These are phyloP conservation scores for Holothuria leucospilota DNA, from an alignment of 53 echinoderm and acorn worm species.

Conservation along the genomic window DNA sequence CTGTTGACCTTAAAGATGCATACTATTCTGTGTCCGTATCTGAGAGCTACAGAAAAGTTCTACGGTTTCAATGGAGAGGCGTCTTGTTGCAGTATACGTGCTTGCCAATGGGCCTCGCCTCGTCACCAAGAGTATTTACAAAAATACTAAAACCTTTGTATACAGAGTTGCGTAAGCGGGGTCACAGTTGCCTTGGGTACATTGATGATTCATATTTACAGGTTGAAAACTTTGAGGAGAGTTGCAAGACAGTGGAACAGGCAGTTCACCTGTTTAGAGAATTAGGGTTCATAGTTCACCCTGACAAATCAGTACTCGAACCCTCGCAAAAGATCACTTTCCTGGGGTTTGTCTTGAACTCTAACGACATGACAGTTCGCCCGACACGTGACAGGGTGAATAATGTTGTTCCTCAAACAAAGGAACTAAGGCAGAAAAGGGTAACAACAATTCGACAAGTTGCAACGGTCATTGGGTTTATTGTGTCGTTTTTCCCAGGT, in stretches of 20 bases:
- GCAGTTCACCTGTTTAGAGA: neutral
- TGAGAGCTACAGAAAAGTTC: conserved; percentile 4
- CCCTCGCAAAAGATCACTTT: conserved; percentile 40
- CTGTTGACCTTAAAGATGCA: conserved; percentile 61
- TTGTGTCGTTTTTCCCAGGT: conserved; percentile 14
- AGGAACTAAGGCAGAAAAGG: neutral
- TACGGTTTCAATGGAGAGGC: conserved; percentile 53
- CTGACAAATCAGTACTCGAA: conserved; percentile 40
- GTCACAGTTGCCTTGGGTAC: conserved; percentile 45
- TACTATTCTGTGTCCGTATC: conserved; percentile 66
- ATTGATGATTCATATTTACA: conserved; percentile 57
- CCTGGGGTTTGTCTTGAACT: conserved; percentile 50
- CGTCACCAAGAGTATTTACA: conserved; percentile 58
- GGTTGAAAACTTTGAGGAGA: conserved; percentile 36
- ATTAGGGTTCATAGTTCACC: conserved; percentile 44
- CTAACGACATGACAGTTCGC: neutral
- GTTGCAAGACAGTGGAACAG: conserved; percentile 4
- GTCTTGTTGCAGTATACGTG: too few relatives aligned
- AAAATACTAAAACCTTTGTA: conserved; percentile 61
- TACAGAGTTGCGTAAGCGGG: conserved; percentile 11
- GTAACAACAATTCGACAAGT: neutral
- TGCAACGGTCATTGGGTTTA: neutral
- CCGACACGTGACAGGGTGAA: neutral
- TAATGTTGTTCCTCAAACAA: neutral
- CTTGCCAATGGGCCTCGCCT: conserved; percentile 63